Percentiles rank a stretch among this genome's conserved stretches.
Evolutionary conservation across 2,797 vertebrate species (phyloP).

Genomic region (Gallinago solitaria): DNA sequence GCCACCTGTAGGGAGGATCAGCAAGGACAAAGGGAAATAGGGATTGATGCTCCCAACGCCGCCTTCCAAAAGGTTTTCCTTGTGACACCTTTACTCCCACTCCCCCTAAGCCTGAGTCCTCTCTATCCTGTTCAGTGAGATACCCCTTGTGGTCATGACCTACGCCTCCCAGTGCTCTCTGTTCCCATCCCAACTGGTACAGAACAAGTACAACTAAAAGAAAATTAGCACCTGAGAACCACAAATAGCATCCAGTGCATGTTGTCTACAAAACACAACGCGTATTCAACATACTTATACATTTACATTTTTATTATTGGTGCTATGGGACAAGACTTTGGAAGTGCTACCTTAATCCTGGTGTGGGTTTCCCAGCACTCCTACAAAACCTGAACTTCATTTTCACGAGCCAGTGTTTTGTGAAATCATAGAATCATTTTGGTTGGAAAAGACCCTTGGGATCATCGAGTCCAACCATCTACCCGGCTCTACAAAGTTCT

Average conservation of each 20-base stretch:
- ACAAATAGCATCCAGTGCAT: not conserved
- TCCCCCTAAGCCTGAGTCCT: too few species aligned
- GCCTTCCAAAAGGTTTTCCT: not conserved
- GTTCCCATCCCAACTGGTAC: not conserved
- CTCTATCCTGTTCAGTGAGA: not conserved
- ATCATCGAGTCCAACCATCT: too few species aligned
- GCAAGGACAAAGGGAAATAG: not conserved
- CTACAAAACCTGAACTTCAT: not conserved
- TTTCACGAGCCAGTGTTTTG: not conserved
- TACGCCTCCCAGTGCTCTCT: not conserved
- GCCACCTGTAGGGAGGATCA: not conserved
- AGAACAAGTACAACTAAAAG: not conserved
- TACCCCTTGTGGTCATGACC: not conserved
- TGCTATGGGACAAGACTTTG: not conserved
- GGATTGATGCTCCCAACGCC: fast-evolving
- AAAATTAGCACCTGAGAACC: not conserved
- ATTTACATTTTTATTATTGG: not conserved
- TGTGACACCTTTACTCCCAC: not conserved
- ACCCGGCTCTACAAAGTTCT: too few species aligned
- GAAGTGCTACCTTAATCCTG: not conserved
- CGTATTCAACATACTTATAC: not conserved
- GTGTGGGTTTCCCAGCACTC: not conserved
- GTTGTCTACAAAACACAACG: not conserved
- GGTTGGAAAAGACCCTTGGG: too few species aligned
- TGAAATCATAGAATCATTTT: not conserved